These are phyloP conservation scores for Gastracanthus pulcherrimus DNA, from an alignment of 2,888 invertebrate genomes.

Conservation along the genomic window DNA sequence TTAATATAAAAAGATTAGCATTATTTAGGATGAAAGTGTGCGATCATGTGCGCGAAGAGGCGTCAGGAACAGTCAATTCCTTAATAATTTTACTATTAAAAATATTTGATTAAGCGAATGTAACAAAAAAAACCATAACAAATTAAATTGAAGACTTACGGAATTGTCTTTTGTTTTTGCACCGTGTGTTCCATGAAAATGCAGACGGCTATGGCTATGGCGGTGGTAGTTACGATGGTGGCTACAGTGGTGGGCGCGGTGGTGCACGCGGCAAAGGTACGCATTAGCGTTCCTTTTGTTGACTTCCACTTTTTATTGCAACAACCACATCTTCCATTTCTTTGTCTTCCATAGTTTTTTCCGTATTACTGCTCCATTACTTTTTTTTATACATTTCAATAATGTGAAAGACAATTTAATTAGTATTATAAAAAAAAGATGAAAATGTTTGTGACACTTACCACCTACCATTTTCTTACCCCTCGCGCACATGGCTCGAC, in stretches of 20 bases:
- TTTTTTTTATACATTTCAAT: slow-evolving; percentile 39
- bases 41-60: slow-evolving; percentile 57
- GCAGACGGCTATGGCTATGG: slow-evolving; percentile 88
- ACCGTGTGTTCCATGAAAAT: slow-evolving; percentile 77
- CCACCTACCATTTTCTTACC: slow-evolving; percentile 44
- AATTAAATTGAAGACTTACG: slow-evolving; percentile 53
- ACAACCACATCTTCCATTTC: slow-evolving; percentile 47
- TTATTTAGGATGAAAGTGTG: slow-evolving; percentile 36
- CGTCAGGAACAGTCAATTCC: slow-evolving; percentile 15
- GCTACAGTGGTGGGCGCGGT: slow-evolving; percentile 91
- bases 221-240: slow-evolving; percentile 93
- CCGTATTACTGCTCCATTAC: slow-evolving; percentile 57
- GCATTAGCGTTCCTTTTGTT: slow-evolving; percentile 77
- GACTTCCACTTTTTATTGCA: slow-evolving; percentile 63
- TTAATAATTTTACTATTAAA: slow-evolving; percentile 13
- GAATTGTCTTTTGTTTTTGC: slow-evolving; percentile 67
- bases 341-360: slow-evolving; percentile 54
- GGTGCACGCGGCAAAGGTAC: slow-evolving; percentile 94
- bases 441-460: slow-evolving; percentile 26
- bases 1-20: not conserved
- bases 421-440: slow-evolving; percentile 12
- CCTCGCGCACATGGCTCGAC: slow-evolving; percentile 55
- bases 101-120: slow-evolving; percentile 31
- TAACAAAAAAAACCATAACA: slow-evolving; percentile 4
- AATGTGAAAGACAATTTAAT: not conserved